Evolutionary conservation across 2,888 invertebrate genomes (phyloP), one percentile per base, ranked within the genome.

Genomic region (Tuberolachnus salignus): DNA sequence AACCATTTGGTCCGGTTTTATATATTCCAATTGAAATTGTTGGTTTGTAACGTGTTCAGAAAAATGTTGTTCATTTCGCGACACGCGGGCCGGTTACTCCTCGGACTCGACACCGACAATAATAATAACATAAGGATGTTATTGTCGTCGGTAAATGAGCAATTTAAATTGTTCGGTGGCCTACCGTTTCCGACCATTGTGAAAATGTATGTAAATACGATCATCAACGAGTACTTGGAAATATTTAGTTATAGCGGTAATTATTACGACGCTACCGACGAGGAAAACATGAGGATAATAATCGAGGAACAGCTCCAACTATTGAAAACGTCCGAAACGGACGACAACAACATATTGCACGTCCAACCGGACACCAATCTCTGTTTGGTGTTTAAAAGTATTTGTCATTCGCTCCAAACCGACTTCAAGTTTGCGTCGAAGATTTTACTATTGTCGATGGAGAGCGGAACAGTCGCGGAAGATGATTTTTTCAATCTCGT

Each of bases 241-340:
- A n/a, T 51, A n/a, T 51, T 14, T n/a, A 0, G 1, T n/a, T 4
- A n/a, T 6, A 0, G 4, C 16, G n/a, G n/a, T n/a, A 0, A 8
- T n/a, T 4, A n/a, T 6, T 6, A n/a, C 16, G n/a, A 51, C 14
- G 8, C 2, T n/a, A 14, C 6, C 51, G 16, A 51, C 3, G 8
- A 51, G 8, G 6, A 8, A n/a, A 51, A 51, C 11, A 16, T 13
- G 51, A 51, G 51, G 6, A n/a, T 6, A 1, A 51, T 8, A 16
- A 16, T 51, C n/a, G 16, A 8, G n/a, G n/a, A 51, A n/a, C 51
- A 51, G n/a, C 14, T 51, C 16, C 6, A 51, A n/a, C 16, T 51
- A 8, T 51, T 51, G 16, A 51, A 51, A 51, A 51, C n/a, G 16
- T 16, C n/a, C 51, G 51, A 51, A n/a, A n/a, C n/a, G 3, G 51